Conservation (phyloP, 2,113 vertebrate species). For the Heptranchias perlo region DNA sequence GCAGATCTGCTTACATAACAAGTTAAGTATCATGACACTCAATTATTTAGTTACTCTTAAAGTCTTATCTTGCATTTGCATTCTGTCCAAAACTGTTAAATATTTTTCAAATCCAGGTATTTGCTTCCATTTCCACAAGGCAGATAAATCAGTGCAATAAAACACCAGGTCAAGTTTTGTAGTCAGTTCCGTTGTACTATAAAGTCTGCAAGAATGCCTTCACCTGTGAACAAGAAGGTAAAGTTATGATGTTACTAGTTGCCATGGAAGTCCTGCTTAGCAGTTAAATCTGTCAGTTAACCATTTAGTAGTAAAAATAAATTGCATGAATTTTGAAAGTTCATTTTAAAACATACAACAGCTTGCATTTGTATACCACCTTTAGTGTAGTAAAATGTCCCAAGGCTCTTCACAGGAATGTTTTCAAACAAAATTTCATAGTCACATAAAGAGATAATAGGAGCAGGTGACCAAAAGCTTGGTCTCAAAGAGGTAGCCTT, state of each 20-base stretch:
- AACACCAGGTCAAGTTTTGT: not conserved
- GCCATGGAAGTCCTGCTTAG: not conserved
- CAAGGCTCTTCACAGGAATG: too few relatives aligned
- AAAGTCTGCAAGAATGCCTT: slow-evolving; percentile 27
- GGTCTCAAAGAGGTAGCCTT: too few relatives aligned
- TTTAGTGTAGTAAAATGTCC: too few relatives aligned
- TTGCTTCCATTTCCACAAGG: not conserved
- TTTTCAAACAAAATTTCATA: too few relatives aligned
- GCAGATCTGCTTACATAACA: not conserved
- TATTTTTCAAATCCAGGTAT: not conserved
- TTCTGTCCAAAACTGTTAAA: not conserved
- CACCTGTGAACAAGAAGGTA: slow-evolving; percentile 24
- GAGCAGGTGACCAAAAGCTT: too few relatives aligned
- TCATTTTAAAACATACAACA: not conserved
- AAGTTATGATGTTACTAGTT: not conserved
- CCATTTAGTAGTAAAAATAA: not conserved
- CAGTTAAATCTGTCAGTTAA: not conserved
- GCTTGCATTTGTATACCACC: too few relatives aligned
- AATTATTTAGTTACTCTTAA: not conserved
- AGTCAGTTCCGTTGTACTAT: not conserved
- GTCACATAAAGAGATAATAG: too few relatives aligned
- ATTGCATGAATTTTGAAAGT: not conserved
- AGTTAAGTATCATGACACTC: not conserved
- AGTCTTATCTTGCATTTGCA: not conserved
- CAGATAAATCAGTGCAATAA: slow-evolving; percentile 9